Evolutionary conservation across 2,888 invertebrate genomes (phyloP).

Genomic region (Callimorpha dominula): DNA sequence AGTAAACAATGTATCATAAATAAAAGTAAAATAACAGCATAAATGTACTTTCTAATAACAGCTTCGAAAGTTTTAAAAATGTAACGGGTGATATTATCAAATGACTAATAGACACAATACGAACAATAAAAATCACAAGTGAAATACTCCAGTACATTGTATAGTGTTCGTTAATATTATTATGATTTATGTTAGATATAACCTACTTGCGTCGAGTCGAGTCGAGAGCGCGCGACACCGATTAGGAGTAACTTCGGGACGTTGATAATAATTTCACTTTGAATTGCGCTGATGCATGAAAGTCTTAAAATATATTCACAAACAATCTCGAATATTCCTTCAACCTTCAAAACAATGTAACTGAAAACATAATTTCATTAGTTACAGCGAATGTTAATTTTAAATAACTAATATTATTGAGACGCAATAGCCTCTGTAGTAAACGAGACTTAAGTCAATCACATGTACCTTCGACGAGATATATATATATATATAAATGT

Average conservation of each 20-base stretch:
- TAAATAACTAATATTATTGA: constrained; percentile 31
- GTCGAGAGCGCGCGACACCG: constrained; percentile 63
- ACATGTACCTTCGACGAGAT: constrained; percentile 37
- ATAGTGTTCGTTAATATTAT: constrained; percentile 69
- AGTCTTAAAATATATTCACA: constrained; percentile 23
- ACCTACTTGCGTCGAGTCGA: constrained; percentile 67
- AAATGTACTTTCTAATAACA: constrained; percentile 41
- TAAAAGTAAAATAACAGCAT: constrained; percentile 29
- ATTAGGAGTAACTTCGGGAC: constrained; percentile 62
- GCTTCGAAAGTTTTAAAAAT: constrained; percentile 32
- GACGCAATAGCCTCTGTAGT: constrained; percentile 34
- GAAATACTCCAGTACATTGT: constrained; percentile 44
- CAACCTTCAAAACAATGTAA: constrained; percentile 18
- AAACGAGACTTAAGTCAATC: constrained; percentile 25
- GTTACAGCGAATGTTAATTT: constrained; percentile 29
- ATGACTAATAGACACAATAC: constrained; percentile 39
- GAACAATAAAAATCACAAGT: constrained; percentile 45
- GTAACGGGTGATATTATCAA: constrained; percentile 34
- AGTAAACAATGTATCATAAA: constrained; percentile 28
- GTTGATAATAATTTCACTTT: constrained; percentile 55
- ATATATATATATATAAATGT: constrained; percentile 15
- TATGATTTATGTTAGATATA: constrained; percentile 77
- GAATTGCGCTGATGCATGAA: constrained; percentile 37
- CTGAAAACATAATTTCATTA: constrained; percentile 33
- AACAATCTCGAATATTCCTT: constrained; percentile 11